Evolutionary conservation across 2,888 invertebrate genomes (phyloP), one percentile per base, ranked within the genome.

Genomic region (Hirtodrosophila trivittata): DNA sequence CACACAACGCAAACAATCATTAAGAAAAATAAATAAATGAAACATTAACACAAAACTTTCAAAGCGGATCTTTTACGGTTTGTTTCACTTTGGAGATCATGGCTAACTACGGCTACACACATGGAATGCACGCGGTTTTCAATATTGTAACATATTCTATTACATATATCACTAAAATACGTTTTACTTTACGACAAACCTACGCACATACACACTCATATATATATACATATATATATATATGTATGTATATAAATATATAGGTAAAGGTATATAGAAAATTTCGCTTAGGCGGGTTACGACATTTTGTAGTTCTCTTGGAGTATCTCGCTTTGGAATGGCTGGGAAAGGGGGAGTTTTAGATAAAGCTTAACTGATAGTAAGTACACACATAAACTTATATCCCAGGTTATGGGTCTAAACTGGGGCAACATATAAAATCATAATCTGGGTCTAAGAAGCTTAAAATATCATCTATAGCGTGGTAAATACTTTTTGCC

Each of bases 21-120:
- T 66, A 64, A 58, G 63, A 58, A 64, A 75, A 81, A 86, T 80
- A 83, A 86, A 80, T 80, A 86, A 86, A 73, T 75, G 62, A 78
- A 72, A 75, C 59, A 78, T 85, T 82, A 80, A 80, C 83, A 55
- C 66, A 57, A n/a, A 49, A 25, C 12, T 33, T 42, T 45, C 32
- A 38, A 66, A 32, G 57, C 50, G 26, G 56, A 66, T 58, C n/a
- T 18, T 8, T 3, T 6, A 50, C 1, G 3, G 10, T 42, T 57
- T 28, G 12, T 30, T 45, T 51, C 37, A 47, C 12, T 33, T 33
- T 35, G 28, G 66, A 66, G 66, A 66, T 66, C 66, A 66, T 58
- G 51, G 52, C 59, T 37, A 46, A 58, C 57, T 66, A 52, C 35
- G 26, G 38, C 56, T 52, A 66, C 35, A 49, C 32, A 38, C 59